phyloP scores from a whole-genome alignment of 1,140 invertebrate species.

The Aporrectodea caliginosa region DNA sequence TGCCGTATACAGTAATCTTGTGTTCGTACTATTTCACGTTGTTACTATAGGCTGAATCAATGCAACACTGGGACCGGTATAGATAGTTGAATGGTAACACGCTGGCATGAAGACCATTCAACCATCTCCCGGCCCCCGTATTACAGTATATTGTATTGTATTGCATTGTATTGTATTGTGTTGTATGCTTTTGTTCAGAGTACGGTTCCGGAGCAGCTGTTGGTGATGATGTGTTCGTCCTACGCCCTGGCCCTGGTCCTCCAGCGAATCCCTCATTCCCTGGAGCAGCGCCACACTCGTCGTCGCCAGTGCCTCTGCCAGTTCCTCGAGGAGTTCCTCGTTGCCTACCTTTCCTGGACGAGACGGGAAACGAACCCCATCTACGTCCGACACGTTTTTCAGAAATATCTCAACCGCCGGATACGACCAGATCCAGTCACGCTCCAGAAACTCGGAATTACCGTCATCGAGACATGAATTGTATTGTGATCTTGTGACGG shows the following conservation, averaged over 20 bases:
- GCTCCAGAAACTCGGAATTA: slow-evolving; percentile 24
- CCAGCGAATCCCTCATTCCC: slow-evolving; percentile 25
- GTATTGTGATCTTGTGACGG: too few relatives aligned
- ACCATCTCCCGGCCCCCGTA: too few relatives aligned
- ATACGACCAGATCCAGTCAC: slow-evolving; percentile 20
- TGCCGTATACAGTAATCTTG: too few relatives aligned
- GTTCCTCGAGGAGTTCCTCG: slow-evolving; percentile 35
- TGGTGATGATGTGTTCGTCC: slow-evolving; percentile 30
- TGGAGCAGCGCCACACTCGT: slow-evolving; percentile 32
- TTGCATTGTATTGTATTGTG: slow-evolving; percentile 1
- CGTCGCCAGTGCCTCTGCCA: slow-evolving; percentile 35
- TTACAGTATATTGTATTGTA: neutral
- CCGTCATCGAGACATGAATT: slow-evolving; percentile 14
- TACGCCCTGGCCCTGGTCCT: slow-evolving; percentile 30
- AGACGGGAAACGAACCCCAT: slow-evolving; percentile 17
- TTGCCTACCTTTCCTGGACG: slow-evolving; percentile 28
- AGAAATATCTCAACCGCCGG: slow-evolving; percentile 28
- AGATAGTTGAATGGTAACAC: too few relatives aligned
- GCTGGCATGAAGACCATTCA: too few relatives aligned
- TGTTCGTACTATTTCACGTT: too few relatives aligned
- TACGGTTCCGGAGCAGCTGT: slow-evolving; percentile 21
- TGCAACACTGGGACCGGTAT: too few relatives aligned
- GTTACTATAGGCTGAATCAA: too few relatives aligned
- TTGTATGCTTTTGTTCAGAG: slow-evolving; percentile 15
- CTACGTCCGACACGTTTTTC: slow-evolving; percentile 27